Evolutionary conservation across 2,888 invertebrate species (phyloP), one percentile per base, ranked within the genome.

Genomic region (Caenorhabditis drosophilae): DNA sequence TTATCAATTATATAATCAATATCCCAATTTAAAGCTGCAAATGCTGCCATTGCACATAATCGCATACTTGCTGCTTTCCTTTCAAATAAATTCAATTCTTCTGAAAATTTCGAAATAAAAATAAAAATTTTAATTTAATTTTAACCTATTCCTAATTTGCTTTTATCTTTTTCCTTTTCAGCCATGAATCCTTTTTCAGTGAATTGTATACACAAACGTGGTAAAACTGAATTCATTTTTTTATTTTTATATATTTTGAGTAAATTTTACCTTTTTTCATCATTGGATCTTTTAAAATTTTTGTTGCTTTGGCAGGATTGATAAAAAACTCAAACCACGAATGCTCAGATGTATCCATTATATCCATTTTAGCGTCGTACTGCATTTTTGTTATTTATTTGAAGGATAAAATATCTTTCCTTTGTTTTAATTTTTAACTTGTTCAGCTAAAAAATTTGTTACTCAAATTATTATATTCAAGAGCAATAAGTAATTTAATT

Each of bases 1-100:
- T 66, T 67, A 16, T 73, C 64, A 35, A 73, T 50, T 25, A 73
- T 57, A 41, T 47, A 63, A 4, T 68, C 62, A 31, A 67, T 64
- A 57, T 69, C 70, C 71, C 71, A 76, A 31, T 71, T 55, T 18
- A 73, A 27, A 1, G 75, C 67, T 2, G 76, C 66, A 51, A 75
- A 57, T n/a, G 70, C 67, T 2, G 76, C 64, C 56, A 72, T 54
- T 4, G 72, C 63, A 45, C 73, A 75, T 20, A 76, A 49, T 56
- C 75, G 63, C 48, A 73, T 69, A 50, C 69, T 70, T 7, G 72
- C 64, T 2, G 67, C 40, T 47, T 76, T 76, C 4, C 70, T 49
- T 35, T 70, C 62, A 25, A 53, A 56, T 26, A 67, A 59, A 25
- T 55, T 51, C 6, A 72, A 40, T 34, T 75, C 75, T 25, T 76